Conservation (phyloP, 2,888 invertebrate species). For the Metellina segmentata region DNA sequence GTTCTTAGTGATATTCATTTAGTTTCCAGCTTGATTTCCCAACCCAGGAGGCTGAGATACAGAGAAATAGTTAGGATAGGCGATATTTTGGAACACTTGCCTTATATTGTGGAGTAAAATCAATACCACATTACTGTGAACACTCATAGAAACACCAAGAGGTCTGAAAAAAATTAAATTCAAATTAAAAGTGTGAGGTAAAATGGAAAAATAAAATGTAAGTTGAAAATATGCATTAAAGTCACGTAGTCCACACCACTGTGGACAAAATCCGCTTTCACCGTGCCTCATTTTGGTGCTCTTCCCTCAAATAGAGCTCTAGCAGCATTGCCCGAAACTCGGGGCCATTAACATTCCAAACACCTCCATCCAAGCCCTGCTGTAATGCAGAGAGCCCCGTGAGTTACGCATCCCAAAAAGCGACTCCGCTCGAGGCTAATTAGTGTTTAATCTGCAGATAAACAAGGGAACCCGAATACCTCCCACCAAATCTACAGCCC, state of each 20-base stretch:
- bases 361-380: slow-evolving; percentile 27
- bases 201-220: not conserved
- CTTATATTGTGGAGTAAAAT: too few relatives aligned
- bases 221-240: not conserved
- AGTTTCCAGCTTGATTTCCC: too few relatives aligned
- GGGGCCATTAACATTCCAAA: slow-evolving; percentile 71
- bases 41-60: too few relatives aligned
- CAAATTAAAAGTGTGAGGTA: not conserved
- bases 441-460: slow-evolving; percentile 75
- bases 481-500: slow-evolving; percentile 59
- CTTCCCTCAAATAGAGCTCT: slow-evolving; percentile 14
- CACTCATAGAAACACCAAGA: not conserved
- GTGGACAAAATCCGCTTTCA: not conserved
- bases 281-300: slow-evolving; percentile 22
- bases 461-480: slow-evolving; percentile 65
- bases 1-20: too few relatives aligned
- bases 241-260: not conserved
- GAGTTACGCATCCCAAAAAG: slow-evolving; percentile 67
- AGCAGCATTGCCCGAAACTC: slow-evolving; percentile 8
- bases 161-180: not conserved
- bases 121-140: too few relatives aligned
- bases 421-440: slow-evolving; percentile 57
- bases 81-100: too few relatives aligned
- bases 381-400: slow-evolving; percentile 25
- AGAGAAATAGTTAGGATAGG: too few relatives aligned